Evolutionary conservation across 2,888 invertebrate genomes (phyloP).

Genomic region (Melanargia galathea): DNA sequence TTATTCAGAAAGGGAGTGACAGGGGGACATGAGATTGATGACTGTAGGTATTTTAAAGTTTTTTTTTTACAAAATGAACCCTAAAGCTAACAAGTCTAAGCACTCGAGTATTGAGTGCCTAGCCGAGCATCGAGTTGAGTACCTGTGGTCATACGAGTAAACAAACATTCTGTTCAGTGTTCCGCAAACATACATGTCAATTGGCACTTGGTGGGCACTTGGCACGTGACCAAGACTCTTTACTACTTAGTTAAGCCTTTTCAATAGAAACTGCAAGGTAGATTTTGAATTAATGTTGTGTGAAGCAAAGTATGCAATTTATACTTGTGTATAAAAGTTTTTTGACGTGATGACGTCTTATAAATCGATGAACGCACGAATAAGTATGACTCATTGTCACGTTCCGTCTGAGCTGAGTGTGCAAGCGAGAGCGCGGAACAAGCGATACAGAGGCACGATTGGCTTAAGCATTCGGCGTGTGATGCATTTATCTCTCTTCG

Average conservation of each 20-base stretch:
- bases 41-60: too few relatives aligned
- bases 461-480: too few relatives aligned
- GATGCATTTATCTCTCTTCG: too few relatives aligned
- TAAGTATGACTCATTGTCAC: too few relatives aligned
- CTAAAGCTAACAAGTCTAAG: slow-evolving; percentile 15
- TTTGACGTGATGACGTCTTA: too few relatives aligned
- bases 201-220: slow-evolving; percentile 23
- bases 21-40: too few relatives aligned
- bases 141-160: slow-evolving; percentile 16
- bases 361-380: too few relatives aligned
- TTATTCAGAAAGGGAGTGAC: too few relatives aligned
- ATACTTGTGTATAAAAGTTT: too few relatives aligned
- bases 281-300: neutral
- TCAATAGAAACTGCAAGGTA: neutral
- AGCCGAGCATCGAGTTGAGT: slow-evolving; percentile 11
- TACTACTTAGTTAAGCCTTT: neutral
- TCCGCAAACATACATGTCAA: slow-evolving; percentile 27
- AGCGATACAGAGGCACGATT: too few relatives aligned
- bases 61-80: neutral
- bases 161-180: slow-evolving; percentile 16
- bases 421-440: too few relatives aligned
- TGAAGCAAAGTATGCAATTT: neutral
- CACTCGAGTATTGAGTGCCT: slow-evolving; percentile 14
- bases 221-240: slow-evolving; percentile 25
- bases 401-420: too few relatives aligned